Conservation (phyloP, 2,888 invertebrate species). For the Drosophila gaucha region DNA sequence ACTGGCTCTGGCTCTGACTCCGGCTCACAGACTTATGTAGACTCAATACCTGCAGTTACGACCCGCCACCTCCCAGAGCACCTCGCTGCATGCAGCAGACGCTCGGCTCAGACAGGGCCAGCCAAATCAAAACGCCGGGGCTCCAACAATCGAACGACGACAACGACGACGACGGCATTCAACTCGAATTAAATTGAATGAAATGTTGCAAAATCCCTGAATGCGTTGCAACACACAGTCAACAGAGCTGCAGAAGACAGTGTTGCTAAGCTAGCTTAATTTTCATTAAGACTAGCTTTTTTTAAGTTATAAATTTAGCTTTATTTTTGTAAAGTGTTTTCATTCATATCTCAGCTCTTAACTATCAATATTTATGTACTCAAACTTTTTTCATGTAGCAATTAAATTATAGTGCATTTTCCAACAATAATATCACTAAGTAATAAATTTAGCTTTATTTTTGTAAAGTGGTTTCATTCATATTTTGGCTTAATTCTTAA, state of each 20-base stretch:
- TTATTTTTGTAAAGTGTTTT: no score
- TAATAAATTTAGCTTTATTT: background rate
- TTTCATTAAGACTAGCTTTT: background rate
- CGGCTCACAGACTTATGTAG: background rate
- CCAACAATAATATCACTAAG: no score
- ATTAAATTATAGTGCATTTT: no score
- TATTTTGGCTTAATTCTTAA: no score
- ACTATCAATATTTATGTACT: no score
- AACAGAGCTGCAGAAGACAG: background rate
- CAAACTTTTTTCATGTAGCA: no score
- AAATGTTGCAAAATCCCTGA: conserved; percentile 67
- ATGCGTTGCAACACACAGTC: conserved; percentile 48
- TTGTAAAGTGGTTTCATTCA: no score
- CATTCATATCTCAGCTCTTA: no score
- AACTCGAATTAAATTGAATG: conserved; percentile 72
- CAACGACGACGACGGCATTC: conserved; percentile 51
- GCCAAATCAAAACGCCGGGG: conserved; percentile 55
- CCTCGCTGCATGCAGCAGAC: conserved; percentile 19
- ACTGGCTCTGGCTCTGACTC: conserved; percentile 24
- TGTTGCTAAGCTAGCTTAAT: background rate
- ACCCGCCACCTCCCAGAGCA: conserved; percentile 11
- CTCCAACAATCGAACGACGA: conserved; percentile 55
- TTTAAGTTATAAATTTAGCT: background rate
- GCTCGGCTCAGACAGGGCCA: conserved; percentile 34
- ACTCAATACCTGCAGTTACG: conserved; percentile 21